Base-by-base conservation (phyloP, 2,888 invertebrate species). In the Pardosa pseudoannulata region DNA sequence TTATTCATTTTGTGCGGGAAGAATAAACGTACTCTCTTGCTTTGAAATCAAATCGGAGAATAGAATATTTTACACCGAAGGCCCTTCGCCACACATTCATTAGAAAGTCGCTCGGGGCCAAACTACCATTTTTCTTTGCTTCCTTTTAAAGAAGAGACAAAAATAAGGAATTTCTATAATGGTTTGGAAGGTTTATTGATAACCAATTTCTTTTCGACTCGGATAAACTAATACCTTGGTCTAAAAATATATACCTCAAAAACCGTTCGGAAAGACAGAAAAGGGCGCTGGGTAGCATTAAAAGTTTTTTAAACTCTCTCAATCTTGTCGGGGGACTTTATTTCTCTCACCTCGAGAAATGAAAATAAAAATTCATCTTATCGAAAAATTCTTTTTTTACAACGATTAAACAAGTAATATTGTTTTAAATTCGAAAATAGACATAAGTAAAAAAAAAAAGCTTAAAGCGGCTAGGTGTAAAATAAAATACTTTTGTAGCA, bases 1-100 rank as follows among this genome's bases (percentile, higher is more conserved):
- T 79, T 65, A 72, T 79, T 79, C 79, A 23, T 79, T 79, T 64
- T 64, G 28, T 70, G 13, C 19, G 29, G 28, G 67, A 28, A 46
- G 23, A 16, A 29, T 41, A 62, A 28, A 27, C 64, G 27, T 28
- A 67, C 41, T 46, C 65, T 76, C 67, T 65, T 67, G 23, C 65
- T 79, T 72, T 72, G 11, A 6, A 7, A 16, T 46, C 46, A 46
- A 7, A 6, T n/a, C n/a, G n/a, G n/a, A n/a, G n/a, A n/a, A n/a
- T n/a, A n/a, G 5, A 6, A 16, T 16, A 46, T 46, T 46, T 46
- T 46, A 9, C 46, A 9, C n/a, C n/a, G n/a, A n/a, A n/a, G n/a
- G n/a, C n/a, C 16, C 5, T 46, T 16, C 16, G 46, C 46, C 1
- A 16, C 2, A 46, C 46, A 46, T 46, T 46, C 46, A 46, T 46